Base-by-base conservation (phyloP, 92 coral and sea anemone species). In the Meandrina meandrites region DNA sequence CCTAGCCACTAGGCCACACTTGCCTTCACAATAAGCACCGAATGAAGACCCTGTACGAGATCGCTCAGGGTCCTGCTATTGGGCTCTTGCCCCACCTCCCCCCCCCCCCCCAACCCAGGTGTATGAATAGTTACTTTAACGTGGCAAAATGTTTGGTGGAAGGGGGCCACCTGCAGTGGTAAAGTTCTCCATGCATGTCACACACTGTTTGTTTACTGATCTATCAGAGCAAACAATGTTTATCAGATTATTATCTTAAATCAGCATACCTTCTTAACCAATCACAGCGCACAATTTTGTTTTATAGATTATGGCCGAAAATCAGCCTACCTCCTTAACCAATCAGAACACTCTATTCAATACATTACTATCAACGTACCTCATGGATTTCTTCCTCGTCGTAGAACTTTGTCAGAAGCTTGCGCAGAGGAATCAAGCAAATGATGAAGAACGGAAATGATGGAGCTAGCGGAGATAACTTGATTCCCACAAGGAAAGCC, bases 391-490 rank as follows among this genome's bases (percentile, higher is more conserved):
- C 99, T 8, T 95, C 89, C 47, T 81, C 79, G 17, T 88, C 47
- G 58, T 95, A 97, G 66, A 96, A 75, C 88, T 91, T 91, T 53
- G 85, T 79, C 60, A 97, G 88, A 36, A 81, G 78, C 82, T 94
- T 89, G 72, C 99, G 87, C 53, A 97, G 80, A 1, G 99, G 99
- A 58, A 97, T 92, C 42, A 97, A 96, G 74, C 98, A 97, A 47
- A 97, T 97, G 54, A 97, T 95, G 83, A 95, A 94, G 90, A 97
- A 94, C 6, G 99, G 99, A 79, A 97, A 97, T 1, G 98, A 93
- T 1, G 98, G 96, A 19, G 99, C 98, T 4, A 94, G 87, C 2
- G 47, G 22, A 18, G 99, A 84, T 88, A 97, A 71, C 91, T 97
- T 97, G 56, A 95, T 95, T 8, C 83, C 92, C 66, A 97, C 72